phyloP scores from a whole-genome alignment of 1,140 invertebrate species.

The Cephus cinctus region DNA sequence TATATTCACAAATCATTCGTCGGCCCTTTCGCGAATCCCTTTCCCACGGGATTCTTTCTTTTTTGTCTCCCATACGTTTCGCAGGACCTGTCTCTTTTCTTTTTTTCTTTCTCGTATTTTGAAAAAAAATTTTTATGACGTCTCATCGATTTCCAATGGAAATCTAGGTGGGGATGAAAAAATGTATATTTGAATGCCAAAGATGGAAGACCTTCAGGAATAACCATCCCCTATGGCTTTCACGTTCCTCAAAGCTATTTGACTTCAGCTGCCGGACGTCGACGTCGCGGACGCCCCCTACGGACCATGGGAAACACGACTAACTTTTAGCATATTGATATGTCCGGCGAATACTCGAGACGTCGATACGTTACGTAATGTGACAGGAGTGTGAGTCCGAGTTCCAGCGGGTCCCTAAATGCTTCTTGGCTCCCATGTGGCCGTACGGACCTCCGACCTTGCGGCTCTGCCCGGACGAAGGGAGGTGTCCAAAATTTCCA shows the following conservation, averaged over 20 bases:
- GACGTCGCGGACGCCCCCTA: constrained; percentile 1
- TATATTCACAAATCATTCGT: constrained; percentile 56
- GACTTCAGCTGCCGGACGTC: too few species aligned
- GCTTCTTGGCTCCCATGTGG: constrained; percentile 29
- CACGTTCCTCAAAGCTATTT: too few species aligned
- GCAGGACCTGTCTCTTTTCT: too few species aligned
- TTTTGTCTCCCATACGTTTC: too few species aligned
- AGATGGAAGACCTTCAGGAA: too few species aligned
- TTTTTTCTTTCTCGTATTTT: too few species aligned
- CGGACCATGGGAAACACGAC: constrained; percentile 19
- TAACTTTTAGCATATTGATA: constrained; percentile 34
- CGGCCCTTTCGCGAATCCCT: constrained; percentile 24
- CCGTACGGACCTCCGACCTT: constrained; percentile 30
- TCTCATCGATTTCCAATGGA: too few species aligned
- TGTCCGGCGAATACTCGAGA: constrained; percentile 17
- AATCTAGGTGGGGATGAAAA: too few species aligned
- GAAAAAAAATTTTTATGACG: too few species aligned
- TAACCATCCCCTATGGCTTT: too few species aligned
- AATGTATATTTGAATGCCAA: too few species aligned
- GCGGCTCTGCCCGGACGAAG: too few species aligned
- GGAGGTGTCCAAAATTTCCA: constrained; percentile 33
- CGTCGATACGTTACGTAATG: constrained; percentile 37
- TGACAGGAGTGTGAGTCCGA: constrained; percentile 31
- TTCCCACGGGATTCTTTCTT: constrained; percentile 26
- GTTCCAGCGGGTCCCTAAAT: constrained; percentile 16